Percentiles rank a stretch among this genome's conserved stretches.
Evolutionary conservation across 37 sponge, comb jelly and placozoan genomes (phyloP).

Genomic region (Eunapius fragilis): DNA sequence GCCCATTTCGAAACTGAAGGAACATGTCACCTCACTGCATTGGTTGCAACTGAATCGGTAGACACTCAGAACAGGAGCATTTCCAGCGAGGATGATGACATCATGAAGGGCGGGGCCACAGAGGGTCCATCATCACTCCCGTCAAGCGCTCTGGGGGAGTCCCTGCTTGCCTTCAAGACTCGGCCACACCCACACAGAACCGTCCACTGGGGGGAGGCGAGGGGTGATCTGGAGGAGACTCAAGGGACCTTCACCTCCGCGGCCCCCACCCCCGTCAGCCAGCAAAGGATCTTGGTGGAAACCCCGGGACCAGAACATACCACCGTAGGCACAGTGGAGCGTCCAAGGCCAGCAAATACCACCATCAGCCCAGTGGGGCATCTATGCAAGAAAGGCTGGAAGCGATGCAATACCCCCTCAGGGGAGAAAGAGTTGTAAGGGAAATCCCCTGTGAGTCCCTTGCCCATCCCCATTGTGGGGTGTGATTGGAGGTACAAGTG

Average conservation of each 20-base stretch:
- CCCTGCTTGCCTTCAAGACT: neutral
- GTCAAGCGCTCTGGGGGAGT: neutral
- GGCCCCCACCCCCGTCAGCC: conserved; percentile 24
- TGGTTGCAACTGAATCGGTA: neutral
- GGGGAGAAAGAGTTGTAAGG: too few species aligned
- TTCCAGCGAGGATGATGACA: neutral
- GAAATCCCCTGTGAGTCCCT: too few species aligned
- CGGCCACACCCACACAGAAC: neutral
- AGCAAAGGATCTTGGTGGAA: conserved; percentile 13
- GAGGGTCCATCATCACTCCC: neutral
- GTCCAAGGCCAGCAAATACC: neutral
- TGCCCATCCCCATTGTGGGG: too few species aligned
- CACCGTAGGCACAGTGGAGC: neutral
- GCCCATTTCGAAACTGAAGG: neutral
- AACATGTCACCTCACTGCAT: neutral
- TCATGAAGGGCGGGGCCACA: neutral
- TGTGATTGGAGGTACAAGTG: too few species aligned
- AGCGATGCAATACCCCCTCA: too few species aligned
- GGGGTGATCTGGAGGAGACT: neutral
- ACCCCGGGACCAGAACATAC: neutral
- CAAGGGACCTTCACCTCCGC: conserved; percentile 44
- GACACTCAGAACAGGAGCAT: neutral
- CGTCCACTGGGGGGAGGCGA: too few species aligned
- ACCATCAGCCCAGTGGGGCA: neutral
- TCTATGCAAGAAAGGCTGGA: too few species aligned